phyloP scores from a whole-genome alignment of 2,113 vertebrate genomes.

The Clupea harengus region DNA sequence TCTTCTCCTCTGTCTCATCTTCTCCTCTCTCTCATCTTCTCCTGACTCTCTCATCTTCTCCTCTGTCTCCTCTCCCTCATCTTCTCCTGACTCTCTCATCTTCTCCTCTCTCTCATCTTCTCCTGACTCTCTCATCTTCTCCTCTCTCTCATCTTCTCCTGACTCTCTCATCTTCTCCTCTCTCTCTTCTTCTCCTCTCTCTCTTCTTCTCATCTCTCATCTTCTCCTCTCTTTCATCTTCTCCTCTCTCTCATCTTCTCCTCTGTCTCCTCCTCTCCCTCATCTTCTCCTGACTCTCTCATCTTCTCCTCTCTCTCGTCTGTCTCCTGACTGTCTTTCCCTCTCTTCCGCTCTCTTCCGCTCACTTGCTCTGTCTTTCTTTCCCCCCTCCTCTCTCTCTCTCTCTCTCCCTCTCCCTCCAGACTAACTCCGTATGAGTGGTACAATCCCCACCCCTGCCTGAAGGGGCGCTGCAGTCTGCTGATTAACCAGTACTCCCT shows the following conservation, averaged over 20 bases:
- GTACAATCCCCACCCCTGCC: constrained; percentile 96
- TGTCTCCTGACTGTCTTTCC: background rate
- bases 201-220: constrained; percentile 29
- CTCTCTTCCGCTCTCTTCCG: background rate
- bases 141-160: background rate
- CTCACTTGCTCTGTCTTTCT: constrained; percentile 17
- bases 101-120: background rate
- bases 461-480: constrained; percentile 88
- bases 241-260: constrained; percentile 13
- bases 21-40: constrained; percentile 39
- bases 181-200: constrained; percentile 34
- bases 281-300: background rate
- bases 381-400: background rate
- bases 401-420: constrained; percentile 32
- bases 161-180: background rate
- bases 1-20: background rate
- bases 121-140: background rate
- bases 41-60: constrained; percentile 23
- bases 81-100: constrained; percentile 21
- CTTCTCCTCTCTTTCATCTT: constrained; percentile 44
- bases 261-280: constrained; percentile 31
- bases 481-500: constrained; percentile 97
- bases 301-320: background rate
- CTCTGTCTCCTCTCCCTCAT: constrained; percentile 22
- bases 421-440: constrained; percentile 95